Conservation (phyloP, 2,797 vertebrate genomes). For the Leptoclinus maculatus region DNA sequence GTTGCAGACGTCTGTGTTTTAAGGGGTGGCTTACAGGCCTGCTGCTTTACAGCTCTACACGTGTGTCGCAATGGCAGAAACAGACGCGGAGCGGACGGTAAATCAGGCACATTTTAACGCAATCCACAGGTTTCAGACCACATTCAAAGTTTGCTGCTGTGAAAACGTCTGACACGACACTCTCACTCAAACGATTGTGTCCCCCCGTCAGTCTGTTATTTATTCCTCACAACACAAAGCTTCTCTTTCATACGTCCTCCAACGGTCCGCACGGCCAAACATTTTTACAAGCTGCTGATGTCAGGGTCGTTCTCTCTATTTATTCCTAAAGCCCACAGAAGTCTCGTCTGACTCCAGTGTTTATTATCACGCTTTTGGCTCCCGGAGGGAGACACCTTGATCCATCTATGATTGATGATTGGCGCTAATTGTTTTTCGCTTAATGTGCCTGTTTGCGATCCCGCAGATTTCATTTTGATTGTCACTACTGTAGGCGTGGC, state of each 20-base stretch:
- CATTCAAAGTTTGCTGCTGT: constrained; percentile 35
- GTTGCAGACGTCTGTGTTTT: constrained; percentile 28
- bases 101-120: constrained; percentile 45
- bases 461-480: constrained; percentile 45
- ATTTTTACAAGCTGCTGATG: constrained; percentile 74
- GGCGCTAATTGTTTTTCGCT: constrained; percentile 47
- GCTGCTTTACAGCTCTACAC: constrained; percentile 8
- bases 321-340: constrained; percentile 71
- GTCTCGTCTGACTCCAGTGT: constrained; percentile 71
- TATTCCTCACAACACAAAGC: constrained; percentile 74
- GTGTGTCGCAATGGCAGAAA: constrained; percentile 46
- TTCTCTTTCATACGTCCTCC: constrained; percentile 70
- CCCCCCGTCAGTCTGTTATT: constrained; percentile 66
- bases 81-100: constrained; percentile 42
- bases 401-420: constrained; percentile 65
- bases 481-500: constrained; percentile 43
- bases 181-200: constrained; percentile 64
- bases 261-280: constrained; percentile 56
- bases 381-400: constrained; percentile 56
- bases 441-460: constrained; percentile 51
- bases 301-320: constrained; percentile 75
- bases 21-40: background rate
- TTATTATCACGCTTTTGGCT: constrained; percentile 65
- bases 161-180: constrained; percentile 58
- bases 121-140: constrained; percentile 30